Conservation (phyloP, 2,113 vertebrate genomes). For the Onychorhynchus coronatus region DNA sequence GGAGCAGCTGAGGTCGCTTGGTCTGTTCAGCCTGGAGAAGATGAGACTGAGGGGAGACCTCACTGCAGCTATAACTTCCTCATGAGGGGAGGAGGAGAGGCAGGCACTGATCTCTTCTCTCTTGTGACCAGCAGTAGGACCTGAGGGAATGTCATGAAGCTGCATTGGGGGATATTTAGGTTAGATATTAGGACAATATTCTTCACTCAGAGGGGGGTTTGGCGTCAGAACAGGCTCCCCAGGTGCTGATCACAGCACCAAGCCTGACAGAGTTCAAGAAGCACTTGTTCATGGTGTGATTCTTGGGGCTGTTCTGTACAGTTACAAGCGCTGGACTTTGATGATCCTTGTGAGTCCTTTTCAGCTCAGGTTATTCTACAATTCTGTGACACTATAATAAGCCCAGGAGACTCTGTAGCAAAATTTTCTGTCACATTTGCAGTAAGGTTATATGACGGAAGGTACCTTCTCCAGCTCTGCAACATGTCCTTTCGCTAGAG, state of each 20-base stretch:
- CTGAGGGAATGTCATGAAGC: fast-evolving
- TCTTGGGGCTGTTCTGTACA: not conserved
- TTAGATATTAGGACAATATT: not conserved
- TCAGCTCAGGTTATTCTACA: not conserved
- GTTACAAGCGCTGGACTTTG: not conserved
- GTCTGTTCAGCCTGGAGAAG: not conserved
- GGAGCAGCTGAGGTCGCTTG: not conserved
- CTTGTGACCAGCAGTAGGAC: not conserved
- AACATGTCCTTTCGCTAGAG: not conserved
- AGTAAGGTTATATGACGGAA: not conserved
- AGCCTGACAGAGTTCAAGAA: not conserved
- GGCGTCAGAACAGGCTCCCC: too few species aligned
- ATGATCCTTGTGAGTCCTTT: not conserved
- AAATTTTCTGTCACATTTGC: not conserved
- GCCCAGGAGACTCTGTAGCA: not conserved
- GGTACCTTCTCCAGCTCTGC: not conserved
- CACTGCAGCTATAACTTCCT: not conserved
- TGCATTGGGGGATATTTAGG: not conserved
- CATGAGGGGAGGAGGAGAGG: fast-evolving
- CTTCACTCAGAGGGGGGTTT: fast-evolving
- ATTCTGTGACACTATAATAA: not conserved
- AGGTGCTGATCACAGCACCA: not conserved
- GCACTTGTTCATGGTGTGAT: not conserved
- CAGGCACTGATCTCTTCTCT: not conserved
- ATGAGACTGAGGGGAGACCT: not conserved